Base-by-base conservation (phyloP, 2,113 vertebrate species). In the Ceratotherium simum region DNA sequence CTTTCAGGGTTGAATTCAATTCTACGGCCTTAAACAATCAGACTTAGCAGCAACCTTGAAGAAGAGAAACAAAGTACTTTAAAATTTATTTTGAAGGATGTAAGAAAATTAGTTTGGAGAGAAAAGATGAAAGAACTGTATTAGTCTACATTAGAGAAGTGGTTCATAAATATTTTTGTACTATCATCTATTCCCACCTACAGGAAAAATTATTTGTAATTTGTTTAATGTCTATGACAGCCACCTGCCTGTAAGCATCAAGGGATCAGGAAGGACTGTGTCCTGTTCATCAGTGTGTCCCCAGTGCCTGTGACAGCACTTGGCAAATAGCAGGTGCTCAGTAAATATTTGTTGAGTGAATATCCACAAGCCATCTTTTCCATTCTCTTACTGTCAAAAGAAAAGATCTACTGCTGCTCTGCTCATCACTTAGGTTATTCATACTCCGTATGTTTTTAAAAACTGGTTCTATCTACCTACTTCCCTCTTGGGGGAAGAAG, bases 1-100 rank as follows among this genome's bases (percentile, higher is more conserved):
- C 48, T 96, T 84, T 84, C 75, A 93, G 33, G 21, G 16, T 25
- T 70, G 58, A 58, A 75, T 82, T 92, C 76, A 92, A 82, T 85
- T 78, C 20, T 72, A 82, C 10, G 82, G 36, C 29, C 14, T 23
- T 79, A 76, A 90, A 60, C 27, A 73, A 81, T 82, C 21, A 83
- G 31, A 82, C 29, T 92, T 81, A 72, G 17, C 31, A 25, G 23
- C 83, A 70, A 90, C 6, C n/a, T 87, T 92, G n/a, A 75, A 67
- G 33, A 92, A 72, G 2, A 79, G 23, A 76, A 85, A 90, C 56
- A 87, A 87, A 36, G 5, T 29, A 36, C 33, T 67, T 62, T 91
- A 62, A 92, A 48, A 39, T 42, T 76, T 62, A 83, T 89, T 88
- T 64, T 81, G 21, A 90, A 95, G 18, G 69, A 36, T 42, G 1